Evolutionary conservation across 2,797 vertebrate genomes (phyloP), one percentile per base, ranked within the genome.

Genomic region (Esox masquinongy): DNA sequence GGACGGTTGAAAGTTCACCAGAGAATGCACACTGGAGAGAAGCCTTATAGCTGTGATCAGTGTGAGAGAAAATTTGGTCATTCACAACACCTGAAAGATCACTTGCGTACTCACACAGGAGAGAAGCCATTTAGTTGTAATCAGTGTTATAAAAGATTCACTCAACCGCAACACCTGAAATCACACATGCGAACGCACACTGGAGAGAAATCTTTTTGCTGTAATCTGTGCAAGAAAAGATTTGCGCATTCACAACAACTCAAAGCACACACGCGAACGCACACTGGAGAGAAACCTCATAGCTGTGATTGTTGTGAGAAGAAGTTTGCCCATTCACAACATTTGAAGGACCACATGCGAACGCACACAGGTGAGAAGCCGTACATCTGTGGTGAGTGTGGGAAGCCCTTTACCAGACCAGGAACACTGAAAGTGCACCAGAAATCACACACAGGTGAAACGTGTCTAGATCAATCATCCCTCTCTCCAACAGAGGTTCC

Each of bases 21-120:
- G 53, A 56, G 53, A 22, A 56, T 22, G 53, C 53, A 56, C n/a
- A 56, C 53, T 56, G 53, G 53, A 56, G 53, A 56, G 53, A 56
- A 56, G 16, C 53, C 53, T 56, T 56, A 9, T 3, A n/a, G 53
- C 53, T 56, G 53, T 56, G 53, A 22, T 56, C 53, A 56, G n/a
- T 56, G 53, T 56, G 53, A 9, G 19, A 56, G n/a, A n/a, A 56
- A 22, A 22, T 56, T 56, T 56, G 53, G n/a, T 22, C 53, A 56
- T 56, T 56, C 53, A 9, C 53, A 56, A 56, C 53, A 56, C 53
- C 53, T 56, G 53, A 56, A 22, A 56, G 53, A 56, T 7, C 53
- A 56, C 53, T n/a, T 56, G 53, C 53, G 53, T 17, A 56, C 53
- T 5, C 53, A 56, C 53, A 56, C 53, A 56, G 53, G 53, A 56